These are phyloP conservation scores for Lasioglossum villosulum DNA, from an alignment of 2,888 invertebrate species.

Conservation along the genomic window DNA sequence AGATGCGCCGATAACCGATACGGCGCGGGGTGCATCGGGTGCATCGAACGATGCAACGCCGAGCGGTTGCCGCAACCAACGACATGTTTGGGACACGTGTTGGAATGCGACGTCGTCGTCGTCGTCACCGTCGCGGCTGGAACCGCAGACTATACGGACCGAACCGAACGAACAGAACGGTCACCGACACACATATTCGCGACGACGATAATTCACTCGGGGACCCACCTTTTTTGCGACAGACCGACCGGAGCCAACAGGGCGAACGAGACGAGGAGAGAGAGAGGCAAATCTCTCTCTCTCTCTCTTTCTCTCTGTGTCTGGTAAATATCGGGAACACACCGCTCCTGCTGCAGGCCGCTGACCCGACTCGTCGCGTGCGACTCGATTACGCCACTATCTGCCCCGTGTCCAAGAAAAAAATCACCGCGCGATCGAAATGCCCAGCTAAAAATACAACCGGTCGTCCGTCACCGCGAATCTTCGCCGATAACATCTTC, in stretches of 20 bases:
- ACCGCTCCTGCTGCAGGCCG: conserved; percentile 57
- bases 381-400: conserved; percentile 56
- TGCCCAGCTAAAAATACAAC: conserved; percentile 49
- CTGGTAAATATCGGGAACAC: conserved; percentile 58
- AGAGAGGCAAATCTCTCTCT: conserved; percentile 37
- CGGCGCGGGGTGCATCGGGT: conserved; percentile 36
- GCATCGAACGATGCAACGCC: conserved; percentile 47
- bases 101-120: conserved; percentile 33
- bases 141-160: not conserved
- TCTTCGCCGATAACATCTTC: conserved; percentile 11
- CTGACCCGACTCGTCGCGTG: conserved; percentile 66
- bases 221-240: conserved; percentile 38
- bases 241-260: not conserved
- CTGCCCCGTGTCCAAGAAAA: conserved; percentile 49
- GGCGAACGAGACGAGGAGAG: not conserved
- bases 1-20: conserved; percentile 60
- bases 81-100: conserved; percentile 61
- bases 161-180: conserved; percentile 14
- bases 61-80: conserved; percentile 3
- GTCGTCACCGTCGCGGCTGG: conserved; percentile 4
- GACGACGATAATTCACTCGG: conserved; percentile 58
- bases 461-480: conserved; percentile 1
- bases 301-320: not conserved
- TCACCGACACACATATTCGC: conserved; percentile 4
- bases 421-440: conserved; percentile 63